Conservation (phyloP, 2,797 vertebrate species). For the Dermochelys coriacea region DNA sequence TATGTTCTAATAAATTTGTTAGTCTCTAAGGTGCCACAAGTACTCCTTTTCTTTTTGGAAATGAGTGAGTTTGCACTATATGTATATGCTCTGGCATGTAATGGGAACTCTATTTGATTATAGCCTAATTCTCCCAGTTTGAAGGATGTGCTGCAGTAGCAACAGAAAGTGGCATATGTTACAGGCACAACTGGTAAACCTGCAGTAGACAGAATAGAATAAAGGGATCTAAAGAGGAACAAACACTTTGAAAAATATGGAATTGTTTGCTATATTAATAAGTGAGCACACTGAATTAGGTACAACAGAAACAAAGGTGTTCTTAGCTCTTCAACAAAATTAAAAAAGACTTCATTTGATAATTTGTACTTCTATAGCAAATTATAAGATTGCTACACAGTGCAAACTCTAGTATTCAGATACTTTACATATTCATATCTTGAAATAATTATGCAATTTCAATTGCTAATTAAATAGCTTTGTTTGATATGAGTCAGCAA, state of each 20-base stretch:
- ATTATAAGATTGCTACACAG: not conserved
- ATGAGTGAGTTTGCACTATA: not conserved
- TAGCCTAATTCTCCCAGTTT: not conserved
- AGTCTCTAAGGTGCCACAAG: too few species aligned
- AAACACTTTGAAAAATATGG: not conserved
- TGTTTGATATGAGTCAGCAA: not conserved
- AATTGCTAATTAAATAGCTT: not conserved
- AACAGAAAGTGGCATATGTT: not conserved
- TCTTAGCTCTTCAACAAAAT: not conserved
- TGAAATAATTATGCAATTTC: not conserved
- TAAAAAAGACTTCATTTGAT: not conserved
- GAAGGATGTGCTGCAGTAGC: not conserved
- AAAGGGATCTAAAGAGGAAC: not conserved
- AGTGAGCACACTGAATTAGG: not conserved
- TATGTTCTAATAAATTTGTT: too few species aligned
- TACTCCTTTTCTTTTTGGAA: too few species aligned
- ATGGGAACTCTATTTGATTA: not conserved
- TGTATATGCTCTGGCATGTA: fast-evolving
- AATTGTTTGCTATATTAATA: not conserved
- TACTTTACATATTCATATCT: not conserved
- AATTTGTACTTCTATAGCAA: fast-evolving
- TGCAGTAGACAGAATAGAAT: not conserved
- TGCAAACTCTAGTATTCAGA: not conserved
- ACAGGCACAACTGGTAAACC: not conserved
- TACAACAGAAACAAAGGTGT: not conserved